phyloP scores from a whole-genome alignment of 2,797 vertebrate species.

The Streptopelia turtur region DNA sequence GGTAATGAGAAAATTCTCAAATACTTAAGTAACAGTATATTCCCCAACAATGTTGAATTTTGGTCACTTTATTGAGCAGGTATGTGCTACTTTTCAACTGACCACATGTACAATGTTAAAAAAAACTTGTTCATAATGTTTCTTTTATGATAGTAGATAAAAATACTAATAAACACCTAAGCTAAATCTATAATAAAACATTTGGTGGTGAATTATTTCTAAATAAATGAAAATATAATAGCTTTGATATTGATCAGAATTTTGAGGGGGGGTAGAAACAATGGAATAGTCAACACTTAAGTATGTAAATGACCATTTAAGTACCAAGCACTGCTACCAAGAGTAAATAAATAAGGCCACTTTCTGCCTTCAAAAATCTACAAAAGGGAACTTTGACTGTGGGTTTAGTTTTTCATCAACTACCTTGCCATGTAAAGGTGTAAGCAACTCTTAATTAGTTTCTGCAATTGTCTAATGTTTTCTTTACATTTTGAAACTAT shows the following conservation, averaged over 20 bases:
- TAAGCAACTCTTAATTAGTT: background rate
- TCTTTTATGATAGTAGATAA: background rate
- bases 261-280: no score
- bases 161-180: background rate
- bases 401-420: background rate
- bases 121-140: background rate
- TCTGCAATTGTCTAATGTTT: background rate
- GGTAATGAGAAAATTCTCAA: background rate
- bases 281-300: fast-evolving
- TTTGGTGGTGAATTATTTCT: background rate
- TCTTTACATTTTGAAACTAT: background rate
- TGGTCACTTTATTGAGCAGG: background rate
- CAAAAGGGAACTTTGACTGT: background rate
- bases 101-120: background rate
- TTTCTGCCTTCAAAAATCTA: background rate
- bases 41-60: background rate
- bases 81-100: background rate
- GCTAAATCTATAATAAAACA: background rate
- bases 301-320: background rate
- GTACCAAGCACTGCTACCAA: background rate
- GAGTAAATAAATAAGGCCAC: background rate
- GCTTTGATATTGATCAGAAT: background rate
- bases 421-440: background rate
- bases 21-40: background rate
- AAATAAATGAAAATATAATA: background rate